phyloP scores from a whole-genome alignment of 2,888 invertebrate genomes.

The Ametastegia equiseti region DNA sequence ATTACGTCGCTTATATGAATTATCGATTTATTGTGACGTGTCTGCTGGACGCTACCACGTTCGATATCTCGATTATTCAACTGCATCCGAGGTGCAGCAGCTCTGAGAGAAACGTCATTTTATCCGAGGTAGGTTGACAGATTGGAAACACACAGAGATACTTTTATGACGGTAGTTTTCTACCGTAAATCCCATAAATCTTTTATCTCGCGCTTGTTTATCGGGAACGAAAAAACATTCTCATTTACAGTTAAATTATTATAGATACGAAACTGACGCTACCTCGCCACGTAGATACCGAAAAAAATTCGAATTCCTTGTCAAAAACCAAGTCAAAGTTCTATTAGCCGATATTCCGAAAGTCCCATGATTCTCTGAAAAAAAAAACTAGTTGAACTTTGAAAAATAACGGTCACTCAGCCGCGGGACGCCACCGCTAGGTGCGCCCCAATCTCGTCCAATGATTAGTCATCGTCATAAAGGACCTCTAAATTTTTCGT shows the following conservation, averaged over 20 bases:
- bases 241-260: conserved; percentile 67
- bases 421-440: background rate
- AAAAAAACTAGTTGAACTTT: background rate
- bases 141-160: conserved; percentile 69
- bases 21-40: conserved; percentile 24
- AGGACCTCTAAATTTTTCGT: background rate
- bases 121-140: conserved; percentile 60
- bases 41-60: background rate
- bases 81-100: background rate
- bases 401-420: background rate
- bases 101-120: conserved; percentile 29
- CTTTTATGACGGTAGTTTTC: conserved; percentile 68
- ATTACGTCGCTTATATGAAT: conserved; percentile 24
- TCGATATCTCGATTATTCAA: conserved; percentile 44
- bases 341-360: background rate
- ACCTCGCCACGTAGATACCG: background rate
- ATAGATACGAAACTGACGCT: no score
- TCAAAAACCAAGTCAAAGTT: background rate
- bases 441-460: background rate
- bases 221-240: conserved; percentile 61
- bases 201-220: conserved; percentile 66
- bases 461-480: background rate
- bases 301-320: background rate
- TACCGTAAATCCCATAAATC: conserved; percentile 63
- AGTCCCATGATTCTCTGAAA: background rate